Evolutionary conservation across 2,888 invertebrate species (phyloP).

Genomic region (Plebejus melissa): DNA sequence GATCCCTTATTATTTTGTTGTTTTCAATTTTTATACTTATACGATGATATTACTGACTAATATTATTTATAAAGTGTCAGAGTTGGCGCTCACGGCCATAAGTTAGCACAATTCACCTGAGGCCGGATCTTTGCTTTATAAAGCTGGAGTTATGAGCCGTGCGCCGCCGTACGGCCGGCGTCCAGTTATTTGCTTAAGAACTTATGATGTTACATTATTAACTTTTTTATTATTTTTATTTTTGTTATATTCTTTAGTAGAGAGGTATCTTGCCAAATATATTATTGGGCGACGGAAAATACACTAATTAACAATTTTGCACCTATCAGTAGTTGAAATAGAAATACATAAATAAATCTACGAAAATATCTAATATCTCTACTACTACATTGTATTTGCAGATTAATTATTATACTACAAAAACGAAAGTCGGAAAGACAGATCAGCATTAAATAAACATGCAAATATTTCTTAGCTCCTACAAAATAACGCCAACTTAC

Average conservation of each 20-base stretch:
- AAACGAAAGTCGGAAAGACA: background rate
- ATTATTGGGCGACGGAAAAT: too few species aligned
- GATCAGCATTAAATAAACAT: conserved; percentile 8
- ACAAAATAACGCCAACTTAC: background rate
- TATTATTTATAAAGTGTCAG: background rate
- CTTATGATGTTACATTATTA: too few species aligned
- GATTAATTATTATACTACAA: background rate
- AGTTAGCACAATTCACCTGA: background rate
- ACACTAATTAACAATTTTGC: too few species aligned
- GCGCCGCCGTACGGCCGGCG: background rate
- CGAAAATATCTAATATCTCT: too few species aligned
- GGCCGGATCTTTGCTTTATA: background rate
- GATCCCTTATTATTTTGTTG: too few species aligned
- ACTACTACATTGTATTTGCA: background rate
- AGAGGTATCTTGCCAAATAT: too few species aligned
- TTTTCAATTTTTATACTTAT: background rate
- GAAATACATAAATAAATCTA: too few species aligned
- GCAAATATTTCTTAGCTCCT: background rate
- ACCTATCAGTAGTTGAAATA: too few species aligned
- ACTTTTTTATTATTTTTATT: too few species aligned
- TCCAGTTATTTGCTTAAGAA: background rate
- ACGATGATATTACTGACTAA: background rate
- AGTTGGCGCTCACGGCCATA: background rate
- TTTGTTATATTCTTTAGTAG: too few species aligned
- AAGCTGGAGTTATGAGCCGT: conserved; percentile 6